Evolutionary conservation across 2,113 vertebrate species (phyloP), one percentile per base, ranked within the genome.

Genomic region (Elachura formosa): DNA sequence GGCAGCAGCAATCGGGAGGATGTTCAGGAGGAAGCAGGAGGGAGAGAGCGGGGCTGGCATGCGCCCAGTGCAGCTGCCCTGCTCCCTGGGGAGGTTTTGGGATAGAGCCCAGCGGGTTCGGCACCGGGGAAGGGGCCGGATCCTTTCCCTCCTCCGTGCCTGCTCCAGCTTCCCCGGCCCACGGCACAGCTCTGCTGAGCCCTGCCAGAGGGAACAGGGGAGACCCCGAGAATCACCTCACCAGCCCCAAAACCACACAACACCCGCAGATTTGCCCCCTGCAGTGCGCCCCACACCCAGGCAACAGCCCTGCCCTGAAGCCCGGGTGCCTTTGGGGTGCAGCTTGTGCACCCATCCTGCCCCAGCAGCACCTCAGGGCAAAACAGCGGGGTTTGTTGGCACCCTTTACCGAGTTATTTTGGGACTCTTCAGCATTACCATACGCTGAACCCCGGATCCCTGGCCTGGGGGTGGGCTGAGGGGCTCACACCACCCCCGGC

Each of bases 1-100:
- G 28, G 4, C 1, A 6, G 34, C 1, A 3, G n/a, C 4, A 11
- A 59, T 59, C 0, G 2, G 69, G 61, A 85, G 66, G 84, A 13
- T 90, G 75, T 82, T 91, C 16, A 2, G 43, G 52, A 69, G 78
- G 28, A 46, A 64, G 87, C 74, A 31, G 75, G 73, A n/a, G 76
- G 74, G 68, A 71, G 71, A 38, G 13, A 73, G 88, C 4, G 0
- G 59, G 33, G 69, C 59, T 76, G 91, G 85, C 26, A 1, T 16
- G 69, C 2, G 5, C 68, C 68, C 81, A 67, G 63, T 14, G 2
- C 90, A 79, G 88, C 88, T 73, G 88, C 45, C 74, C 67, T 13
- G 49, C 64, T 54, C 56, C 41, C 21, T 4, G 26, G 40, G 45
- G 58, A 48, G 33, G 18, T 28, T 73, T 59, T 33, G 69, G 90